Evolutionary conservation across 2,888 invertebrate species (phyloP), one percentile per base, ranked within the genome.

Genomic region (Synergus gifuensis): DNA sequence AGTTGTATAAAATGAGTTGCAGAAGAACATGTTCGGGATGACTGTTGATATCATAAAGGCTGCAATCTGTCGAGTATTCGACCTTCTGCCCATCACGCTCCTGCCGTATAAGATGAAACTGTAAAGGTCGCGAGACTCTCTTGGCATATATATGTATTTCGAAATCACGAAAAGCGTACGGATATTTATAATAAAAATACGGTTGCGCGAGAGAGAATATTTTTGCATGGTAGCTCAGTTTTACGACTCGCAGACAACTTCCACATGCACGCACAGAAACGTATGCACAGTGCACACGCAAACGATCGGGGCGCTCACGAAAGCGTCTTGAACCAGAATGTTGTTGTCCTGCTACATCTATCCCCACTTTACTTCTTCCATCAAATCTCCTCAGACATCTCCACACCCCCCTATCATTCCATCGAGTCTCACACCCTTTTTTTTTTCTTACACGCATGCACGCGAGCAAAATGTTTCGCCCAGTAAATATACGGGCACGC

Each of bases 201-300:
- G 73, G 49, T 73, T 73, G 36, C n/a, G 54, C 73, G 49, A 54
- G 54, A 40, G 54, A 73, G 73, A 73, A 36, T 73, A 73, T 73
- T 73, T 73, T 73, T 73, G 54, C 54, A 36, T 73, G 73, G 73
- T 73, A 36, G 49, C 73, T 36, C 49, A 40, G 36, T 54, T 73
- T 73, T 73, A 73, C 73, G 73, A 73, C 73, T 54, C 40, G 73
- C 73, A 73, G 73, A 73, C 73, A 73, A 54, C 49, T 40, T 54
- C 54, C 36, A 73, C 54, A 73, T 73, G 28, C 54, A 66, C 18
- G 36, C 54, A 49, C 28, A 28, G 36, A 54, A 54, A 28, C 22
- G 69, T 28, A 73, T 36, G 8, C 46, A 54, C 36, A 73, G 28
- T 28, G 28, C 28, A 28, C 28, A 28, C n/a, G 40, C 54, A 73